phyloP scores from a whole-genome alignment of 2,888 invertebrate species.

The Auanema sp. region DNA sequence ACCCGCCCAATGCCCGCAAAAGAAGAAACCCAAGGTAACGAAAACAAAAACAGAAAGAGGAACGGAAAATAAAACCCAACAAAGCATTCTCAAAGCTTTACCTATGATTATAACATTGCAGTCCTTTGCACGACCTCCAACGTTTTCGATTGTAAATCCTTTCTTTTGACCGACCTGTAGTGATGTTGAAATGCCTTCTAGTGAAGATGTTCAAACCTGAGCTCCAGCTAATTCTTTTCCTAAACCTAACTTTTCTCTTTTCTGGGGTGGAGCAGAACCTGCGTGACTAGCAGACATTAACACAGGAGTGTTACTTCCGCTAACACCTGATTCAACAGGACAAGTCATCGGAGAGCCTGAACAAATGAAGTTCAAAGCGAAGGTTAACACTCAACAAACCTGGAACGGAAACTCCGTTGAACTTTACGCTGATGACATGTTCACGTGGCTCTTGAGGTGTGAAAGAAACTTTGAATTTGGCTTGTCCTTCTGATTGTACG shows the following conservation, averaged over 20 bases:
- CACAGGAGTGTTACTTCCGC: constrained; percentile 19
- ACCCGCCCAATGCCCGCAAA: constrained; percentile 6
- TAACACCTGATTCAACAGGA: constrained; percentile 13
- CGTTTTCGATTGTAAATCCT: constrained; percentile 60
- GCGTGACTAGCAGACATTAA: constrained; percentile 18
- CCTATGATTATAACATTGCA: constrained; percentile 63
- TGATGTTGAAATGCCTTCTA: not conserved
- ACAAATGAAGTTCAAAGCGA: not conserved
- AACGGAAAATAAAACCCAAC: not conserved
- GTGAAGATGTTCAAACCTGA: constrained; percentile 21
- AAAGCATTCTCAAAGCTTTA: constrained; percentile 24
- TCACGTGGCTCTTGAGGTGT: constrained; percentile 90
- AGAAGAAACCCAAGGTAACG: not conserved
- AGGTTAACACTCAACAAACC: constrained; percentile 28
- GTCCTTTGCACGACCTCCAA: constrained; percentile 46
- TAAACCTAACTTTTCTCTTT: constrained; percentile 31
- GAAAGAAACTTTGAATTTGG: constrained; percentile 87
- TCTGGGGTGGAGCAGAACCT: constrained; percentile 11
- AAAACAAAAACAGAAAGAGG: constrained; percentile 11
- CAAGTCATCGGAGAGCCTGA: constrained; percentile 26
- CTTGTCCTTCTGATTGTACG: constrained; percentile 87
- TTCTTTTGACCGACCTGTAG: constrained; percentile 54
- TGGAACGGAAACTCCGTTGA: constrained; percentile 69
- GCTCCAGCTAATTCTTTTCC: constrained; percentile 33
- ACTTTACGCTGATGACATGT: constrained; percentile 86